Base-by-base conservation (phyloP, 2,797 vertebrate species). In the Alosa sapidissima region DNA sequence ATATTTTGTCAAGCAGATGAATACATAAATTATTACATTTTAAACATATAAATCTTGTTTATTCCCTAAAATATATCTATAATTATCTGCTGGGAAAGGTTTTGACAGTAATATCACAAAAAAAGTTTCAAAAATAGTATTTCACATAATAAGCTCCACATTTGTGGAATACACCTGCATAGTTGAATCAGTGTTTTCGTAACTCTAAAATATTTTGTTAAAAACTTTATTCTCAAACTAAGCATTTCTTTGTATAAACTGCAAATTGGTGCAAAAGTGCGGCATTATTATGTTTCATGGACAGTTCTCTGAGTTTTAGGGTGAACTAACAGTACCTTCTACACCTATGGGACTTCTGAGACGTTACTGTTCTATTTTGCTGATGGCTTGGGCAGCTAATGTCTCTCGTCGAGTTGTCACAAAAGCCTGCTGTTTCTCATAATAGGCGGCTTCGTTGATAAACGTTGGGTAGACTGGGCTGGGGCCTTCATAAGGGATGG, bases 391-490 rank as follows among this genome's bases (percentile, higher is more conserved):
- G 28, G 95, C 96, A 5, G 88, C 92, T 90, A 99, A 90, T 55
- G 94, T 94, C 88, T 96, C 92, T 92, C 96, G 95, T 72, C 94
- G 93, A 14, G 98, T 99, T 91, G 95, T 97, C 5, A 97, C 91
- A 82, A 99, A 99, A 1, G 98, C 98, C 93, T 97, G 97, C 85
- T 97, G 96, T 93, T 99, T 99, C 90, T 99, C 98, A 83, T 99
- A 99, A 92, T 99, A 99, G 1, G 98, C 98, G 0, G 98, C 98
- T 93, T 99, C 98, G 0, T 99, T 99, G 90, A 99, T 96, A 91
- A 99, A 99, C 10, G 97, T 96, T 2, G 98, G 98, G 78, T 98
- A 98, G 81, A 98, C 95, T 0, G 94, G 95, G 84, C 91, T 91
- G 48, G 95, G 91, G 89, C 97, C 98, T n/a, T 96, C 94, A 90